phyloP scores from a whole-genome alignment of 2,113 vertebrate genomes.

The Ammospiza nelsoni region DNA sequence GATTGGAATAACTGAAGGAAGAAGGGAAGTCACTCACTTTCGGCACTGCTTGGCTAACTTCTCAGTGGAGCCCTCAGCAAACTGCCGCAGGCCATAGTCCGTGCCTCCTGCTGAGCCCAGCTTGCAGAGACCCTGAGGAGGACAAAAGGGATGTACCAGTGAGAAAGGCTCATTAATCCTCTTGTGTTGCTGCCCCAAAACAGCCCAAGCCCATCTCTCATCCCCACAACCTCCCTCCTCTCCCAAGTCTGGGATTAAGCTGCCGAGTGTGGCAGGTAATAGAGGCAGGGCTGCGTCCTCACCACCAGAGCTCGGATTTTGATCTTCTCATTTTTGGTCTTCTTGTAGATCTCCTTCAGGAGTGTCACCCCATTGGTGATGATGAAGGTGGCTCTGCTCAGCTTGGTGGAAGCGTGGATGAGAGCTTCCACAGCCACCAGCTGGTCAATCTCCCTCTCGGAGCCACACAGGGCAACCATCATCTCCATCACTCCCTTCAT shows the following conservation, averaged over 20 bases:
- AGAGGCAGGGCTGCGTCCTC: constrained; percentile 50
- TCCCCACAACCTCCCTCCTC: background rate
- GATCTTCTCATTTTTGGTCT: constrained; percentile 95
- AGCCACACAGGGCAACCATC: constrained; percentile 95
- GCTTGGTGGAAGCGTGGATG: constrained; percentile 92
- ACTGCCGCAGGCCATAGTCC: constrained; percentile 92
- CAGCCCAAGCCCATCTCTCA: background rate
- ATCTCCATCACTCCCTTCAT: constrained; percentile 96
- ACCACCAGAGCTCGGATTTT: constrained; percentile 97
- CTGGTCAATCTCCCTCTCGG: constrained; percentile 93
- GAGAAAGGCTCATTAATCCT: background rate
- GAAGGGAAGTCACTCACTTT: constrained; percentile 81
- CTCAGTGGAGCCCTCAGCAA: constrained; percentile 97
- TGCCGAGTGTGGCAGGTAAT: accelerated
- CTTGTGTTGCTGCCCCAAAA: background rate
- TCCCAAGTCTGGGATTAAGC: background rate
- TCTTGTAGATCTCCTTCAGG: constrained; percentile 97
- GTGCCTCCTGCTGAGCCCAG: constrained; percentile 96
- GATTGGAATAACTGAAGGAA: background rate
- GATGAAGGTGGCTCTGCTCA: constrained; percentile 94
- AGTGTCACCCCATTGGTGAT: constrained; percentile 91
- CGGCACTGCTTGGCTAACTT: constrained; percentile 96
- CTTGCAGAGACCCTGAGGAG: constrained; percentile 92
- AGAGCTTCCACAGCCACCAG: constrained; percentile 95
- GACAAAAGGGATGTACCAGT: background rate